phyloP scores from a whole-genome alignment of 2,113 vertebrate species.

The Albula goreensis region DNA sequence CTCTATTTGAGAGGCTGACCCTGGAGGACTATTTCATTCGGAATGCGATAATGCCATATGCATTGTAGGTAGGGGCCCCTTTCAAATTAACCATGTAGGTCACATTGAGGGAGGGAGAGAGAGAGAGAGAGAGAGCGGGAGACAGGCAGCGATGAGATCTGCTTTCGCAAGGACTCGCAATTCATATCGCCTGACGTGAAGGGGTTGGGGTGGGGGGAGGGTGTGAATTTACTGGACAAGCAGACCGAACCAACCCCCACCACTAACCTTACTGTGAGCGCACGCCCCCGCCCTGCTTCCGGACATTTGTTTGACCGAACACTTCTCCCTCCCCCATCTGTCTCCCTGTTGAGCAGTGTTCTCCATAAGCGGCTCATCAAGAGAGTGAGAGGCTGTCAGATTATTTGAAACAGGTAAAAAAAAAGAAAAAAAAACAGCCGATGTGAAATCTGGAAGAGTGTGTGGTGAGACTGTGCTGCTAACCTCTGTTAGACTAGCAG shows the following conservation, averaged over 20 bases:
- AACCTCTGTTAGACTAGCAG: neutral
- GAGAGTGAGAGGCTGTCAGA: too few relatives aligned
- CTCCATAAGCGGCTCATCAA: too few relatives aligned
- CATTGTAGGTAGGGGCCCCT: slow-evolving; percentile 9
- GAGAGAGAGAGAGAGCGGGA: neutral
- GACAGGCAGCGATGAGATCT: neutral
- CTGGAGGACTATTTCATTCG: neutral
- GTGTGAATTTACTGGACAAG: neutral
- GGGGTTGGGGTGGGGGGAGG: neutral
- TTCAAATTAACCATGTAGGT: slow-evolving; percentile 23
- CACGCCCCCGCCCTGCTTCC: neutral
- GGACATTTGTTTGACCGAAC: neutral
- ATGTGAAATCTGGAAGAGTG: neutral
- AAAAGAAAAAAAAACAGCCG: too few relatives aligned
- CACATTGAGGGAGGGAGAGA: neutral
- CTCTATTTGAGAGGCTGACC: slow-evolving; percentile 22
- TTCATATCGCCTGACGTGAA: neutral
- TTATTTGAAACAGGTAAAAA: too few relatives aligned
- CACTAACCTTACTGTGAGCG: neutral
- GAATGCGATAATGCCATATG: slow-evolving; percentile 7
- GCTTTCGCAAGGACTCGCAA: neutral
- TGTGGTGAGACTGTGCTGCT: neutral
- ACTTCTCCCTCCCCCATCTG: too few relatives aligned
- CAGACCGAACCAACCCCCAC: too few relatives aligned
- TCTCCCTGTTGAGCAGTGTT: too few relatives aligned